These are phyloP conservation scores for Sinohyriopsis cumingii DNA, from an alignment of 2,888 invertebrate genomes.

Conservation along the genomic window DNA sequence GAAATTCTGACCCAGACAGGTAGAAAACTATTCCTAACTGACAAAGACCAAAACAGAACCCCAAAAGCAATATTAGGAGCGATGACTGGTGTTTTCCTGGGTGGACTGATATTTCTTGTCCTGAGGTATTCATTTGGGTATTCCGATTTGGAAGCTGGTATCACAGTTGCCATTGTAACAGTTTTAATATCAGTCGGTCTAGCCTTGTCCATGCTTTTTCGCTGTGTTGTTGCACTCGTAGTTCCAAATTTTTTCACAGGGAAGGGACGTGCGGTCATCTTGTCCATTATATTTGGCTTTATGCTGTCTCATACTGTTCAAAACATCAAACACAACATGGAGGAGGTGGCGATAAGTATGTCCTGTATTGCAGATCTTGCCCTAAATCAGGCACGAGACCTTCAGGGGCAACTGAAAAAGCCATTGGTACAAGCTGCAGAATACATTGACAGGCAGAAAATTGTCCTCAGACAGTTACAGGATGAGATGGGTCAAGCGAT, in stretches of 20 bases:
- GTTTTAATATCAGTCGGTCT: conserved; percentile 30
- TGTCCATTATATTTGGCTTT: conserved; percentile 43
- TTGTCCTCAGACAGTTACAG: conserved; percentile 7
- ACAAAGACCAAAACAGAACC: conserved; percentile 12
- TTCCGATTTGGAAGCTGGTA: conserved; percentile 17
- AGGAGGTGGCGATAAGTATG: conserved; percentile 37
- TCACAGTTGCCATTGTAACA: conserved; percentile 23
- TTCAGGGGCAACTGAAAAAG: conserved; percentile 27
- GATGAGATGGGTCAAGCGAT: conserved; percentile 11
- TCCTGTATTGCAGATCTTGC: conserved; percentile 43
- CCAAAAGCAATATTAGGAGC: conserved; percentile 28
- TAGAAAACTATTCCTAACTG: conserved; percentile 17
- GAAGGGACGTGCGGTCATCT: conserved; percentile 33
- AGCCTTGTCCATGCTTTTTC: conserved; percentile 28
- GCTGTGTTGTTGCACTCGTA: conserved; percentile 38
- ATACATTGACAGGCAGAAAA: conserved; percentile 13
- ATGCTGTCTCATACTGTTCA: conserved; percentile 35
- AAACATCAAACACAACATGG: conserved; percentile 40
- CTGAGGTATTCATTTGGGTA: conserved; percentile 36
- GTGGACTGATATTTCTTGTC: conserved; percentile 27
- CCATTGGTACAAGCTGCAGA: conserved; percentile 24
- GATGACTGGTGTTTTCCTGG: conserved; percentile 25
- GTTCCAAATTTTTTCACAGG: conserved; percentile 41
- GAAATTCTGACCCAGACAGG: too few species aligned
- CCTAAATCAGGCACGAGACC: conserved; percentile 31